A percentile compares a stretch with the other conserved stretches of the same genome.
Conservation (phyloP, 2,797 vertebrate species). For the Neopelma chrysocephalum region DNA sequence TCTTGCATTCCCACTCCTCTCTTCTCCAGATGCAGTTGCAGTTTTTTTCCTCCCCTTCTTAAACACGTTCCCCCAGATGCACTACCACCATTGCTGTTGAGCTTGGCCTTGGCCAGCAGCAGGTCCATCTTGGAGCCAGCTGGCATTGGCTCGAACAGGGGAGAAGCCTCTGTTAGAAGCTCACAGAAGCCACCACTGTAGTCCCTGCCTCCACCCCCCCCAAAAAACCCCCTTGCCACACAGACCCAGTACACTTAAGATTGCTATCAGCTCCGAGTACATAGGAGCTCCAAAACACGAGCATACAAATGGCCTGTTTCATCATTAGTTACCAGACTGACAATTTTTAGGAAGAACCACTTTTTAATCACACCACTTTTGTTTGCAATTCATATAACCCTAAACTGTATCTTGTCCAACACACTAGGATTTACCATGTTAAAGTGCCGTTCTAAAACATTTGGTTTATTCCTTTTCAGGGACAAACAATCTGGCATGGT, state of each 20-base stretch:
- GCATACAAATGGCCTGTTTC: not conserved
- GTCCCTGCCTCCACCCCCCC: too few relatives aligned
- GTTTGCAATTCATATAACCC: not conserved
- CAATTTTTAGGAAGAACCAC: not conserved
- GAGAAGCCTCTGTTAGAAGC: not conserved
- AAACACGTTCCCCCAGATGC: not conserved
- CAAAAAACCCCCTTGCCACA: fast-evolving
- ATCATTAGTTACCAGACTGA: not conserved
- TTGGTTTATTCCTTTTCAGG: slow-evolving; percentile 55
- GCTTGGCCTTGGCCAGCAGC: fast-evolving
- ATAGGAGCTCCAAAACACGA: not conserved
- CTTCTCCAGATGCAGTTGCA: not conserved
- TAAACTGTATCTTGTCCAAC: not conserved
- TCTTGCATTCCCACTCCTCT: not conserved
- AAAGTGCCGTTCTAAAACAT: not conserved
- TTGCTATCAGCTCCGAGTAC: not conserved
- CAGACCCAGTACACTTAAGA: not conserved
- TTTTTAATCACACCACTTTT: not conserved
- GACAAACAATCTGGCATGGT: slow-evolving; percentile 73
- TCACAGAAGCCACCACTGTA: not conserved
- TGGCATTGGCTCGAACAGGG: not conserved
- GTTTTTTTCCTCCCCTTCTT: not conserved
- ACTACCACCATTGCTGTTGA: fast-evolving
- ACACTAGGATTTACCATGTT: not conserved
- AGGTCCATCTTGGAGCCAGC: fast-evolving